Conservation (phyloP, 2,888 invertebrate genomes). For the Amphipyra berbera region DNA sequence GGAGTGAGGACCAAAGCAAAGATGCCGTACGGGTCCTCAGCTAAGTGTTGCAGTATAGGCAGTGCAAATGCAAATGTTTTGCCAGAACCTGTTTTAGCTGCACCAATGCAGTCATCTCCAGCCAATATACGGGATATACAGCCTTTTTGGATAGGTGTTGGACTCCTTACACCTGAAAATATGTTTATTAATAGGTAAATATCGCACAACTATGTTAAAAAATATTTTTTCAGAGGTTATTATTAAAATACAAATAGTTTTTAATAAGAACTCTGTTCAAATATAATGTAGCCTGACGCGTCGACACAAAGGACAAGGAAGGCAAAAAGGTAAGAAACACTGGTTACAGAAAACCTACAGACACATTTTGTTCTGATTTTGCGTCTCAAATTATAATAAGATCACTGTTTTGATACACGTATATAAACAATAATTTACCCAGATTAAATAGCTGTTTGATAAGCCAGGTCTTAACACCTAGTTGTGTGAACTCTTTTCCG, state of each 20-base stretch:
- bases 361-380: no score
- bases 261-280: no score
- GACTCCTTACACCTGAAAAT: slow-evolving; percentile 92
- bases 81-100: slow-evolving; percentile 99
- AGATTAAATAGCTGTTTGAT: slow-evolving; percentile 92
- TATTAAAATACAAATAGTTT: no score
- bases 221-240: no score
- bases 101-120: slow-evolving; percentile 97
- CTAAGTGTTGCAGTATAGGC: slow-evolving; percentile 97
- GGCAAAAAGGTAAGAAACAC: no score
- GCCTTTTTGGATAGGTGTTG: slow-evolving; percentile 95
- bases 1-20: slow-evolving; percentile 98
- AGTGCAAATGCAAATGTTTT: slow-evolving; percentile 99
- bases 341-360: no score
- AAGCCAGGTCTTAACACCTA: slow-evolving; percentile 93
- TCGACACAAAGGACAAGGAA: no score
- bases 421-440: slow-evolving; percentile 83
- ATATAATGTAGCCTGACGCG: no score
- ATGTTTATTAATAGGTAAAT: background rate
- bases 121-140: slow-evolving; percentile 94
- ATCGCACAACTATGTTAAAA: background rate
- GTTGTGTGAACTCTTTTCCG: slow-evolving; percentile 88
- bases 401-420: background rate
- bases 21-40: slow-evolving; percentile 98
- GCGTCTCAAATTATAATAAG: no score